These are phyloP conservation scores for Thymelicus sylvestris DNA, from an alignment of 2,888 invertebrate genomes.

Conservation along the genomic window DNA sequence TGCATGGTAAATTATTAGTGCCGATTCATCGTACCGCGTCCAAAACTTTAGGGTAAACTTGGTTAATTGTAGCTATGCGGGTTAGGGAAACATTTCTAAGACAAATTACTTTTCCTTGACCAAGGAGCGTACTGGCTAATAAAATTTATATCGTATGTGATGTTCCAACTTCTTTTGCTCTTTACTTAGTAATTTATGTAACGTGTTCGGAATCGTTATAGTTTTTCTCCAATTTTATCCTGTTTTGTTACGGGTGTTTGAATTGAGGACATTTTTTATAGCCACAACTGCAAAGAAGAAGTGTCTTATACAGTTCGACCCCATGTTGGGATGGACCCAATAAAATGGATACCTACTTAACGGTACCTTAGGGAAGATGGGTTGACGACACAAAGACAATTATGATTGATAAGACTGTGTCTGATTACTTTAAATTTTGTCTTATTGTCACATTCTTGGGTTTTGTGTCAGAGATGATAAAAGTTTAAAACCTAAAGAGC, in stretches of 20 bases:
- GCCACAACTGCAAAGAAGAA: too few species aligned
- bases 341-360: too few species aligned
- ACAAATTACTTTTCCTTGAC: constrained; percentile 18
- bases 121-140: background rate
- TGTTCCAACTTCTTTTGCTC: background rate
- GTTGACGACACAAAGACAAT: too few species aligned
- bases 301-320: too few species aligned
- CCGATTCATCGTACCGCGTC: background rate
- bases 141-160: constrained; percentile 1
- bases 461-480: too few species aligned
- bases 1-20: constrained; percentile 3
- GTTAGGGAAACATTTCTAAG: constrained; percentile 14
- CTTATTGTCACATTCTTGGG: too few species aligned
- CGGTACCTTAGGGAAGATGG: too few species aligned
- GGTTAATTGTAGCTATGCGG: constrained; percentile 19
- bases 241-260: background rate
- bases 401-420: too few species aligned
- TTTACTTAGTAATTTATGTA: background rate
- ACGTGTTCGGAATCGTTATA: background rate
- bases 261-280: too few species aligned
- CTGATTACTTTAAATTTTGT: too few species aligned
- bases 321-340: too few species aligned
- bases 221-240: background rate
- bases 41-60: constrained; percentile 18
- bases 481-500: too few species aligned